Base-by-base conservation (phyloP, 2,888 invertebrate species). In the Synergus itoensis region DNA sequence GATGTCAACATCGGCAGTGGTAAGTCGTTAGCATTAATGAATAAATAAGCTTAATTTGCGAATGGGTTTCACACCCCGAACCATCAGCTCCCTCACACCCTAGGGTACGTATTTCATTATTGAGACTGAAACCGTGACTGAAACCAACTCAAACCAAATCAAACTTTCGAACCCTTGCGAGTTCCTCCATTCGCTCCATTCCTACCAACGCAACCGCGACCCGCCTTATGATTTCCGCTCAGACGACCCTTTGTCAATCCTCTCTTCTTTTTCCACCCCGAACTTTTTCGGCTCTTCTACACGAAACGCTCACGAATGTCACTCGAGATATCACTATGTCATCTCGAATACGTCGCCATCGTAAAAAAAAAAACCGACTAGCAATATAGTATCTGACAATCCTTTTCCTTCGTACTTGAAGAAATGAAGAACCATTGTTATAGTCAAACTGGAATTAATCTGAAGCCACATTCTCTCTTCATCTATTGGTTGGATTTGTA, bases 21-120 rank as follows among this genome's bases (percentile, higher is more conserved):
- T 81, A 84, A 86, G 86, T 89, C 89, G 89, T 89, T 90, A 90
- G 86, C 88, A 89, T 89, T 90, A 90, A 90, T 90, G 89, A 90
- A 90, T 90, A 88, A 89, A 88, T 89, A 90, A 89, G 88, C 88
- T 89, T 90, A 89, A 90, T 91, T 91, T 88, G 88, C 89, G 88
- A 90, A 91, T 90, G 88, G 88, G 86, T 88, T 89, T 89, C 88
- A 87, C 89, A 88, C 87, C 87, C 84, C 84, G 84, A 82, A 83
- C 81, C 76, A 63, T 76, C 81, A 85, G 81, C 78, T 80, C 78
- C 83, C 84, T 88, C 86, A 83, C 84, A 85, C 88, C 87, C 88
- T 85, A 82, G 88, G 88, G 89, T 87, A 89, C 87, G 87, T 89
- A 90, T 90, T 90, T 90, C 89, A 90, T 90, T 89, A 91, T 90